These are phyloP conservation scores for Callimorpha dominula DNA, from an alignment of 2,888 invertebrate genomes.

Conservation along the genomic window DNA sequence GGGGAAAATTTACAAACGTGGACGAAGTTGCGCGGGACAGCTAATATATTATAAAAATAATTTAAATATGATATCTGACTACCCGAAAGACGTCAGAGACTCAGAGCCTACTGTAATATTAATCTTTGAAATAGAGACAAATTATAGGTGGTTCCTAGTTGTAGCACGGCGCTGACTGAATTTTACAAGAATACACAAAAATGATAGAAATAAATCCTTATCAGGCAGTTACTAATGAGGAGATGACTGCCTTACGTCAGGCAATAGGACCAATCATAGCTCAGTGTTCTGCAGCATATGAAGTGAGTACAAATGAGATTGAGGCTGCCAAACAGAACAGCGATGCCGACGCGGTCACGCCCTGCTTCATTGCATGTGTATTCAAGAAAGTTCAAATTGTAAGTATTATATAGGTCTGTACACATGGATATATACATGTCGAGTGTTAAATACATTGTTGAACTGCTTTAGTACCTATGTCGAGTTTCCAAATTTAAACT, in stretches of 20 bases:
- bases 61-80: too few species aligned
- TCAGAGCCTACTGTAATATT: too few species aligned
- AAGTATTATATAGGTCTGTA: slow-evolving; percentile 7
- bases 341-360: slow-evolving; percentile 32
- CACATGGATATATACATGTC: neutral
- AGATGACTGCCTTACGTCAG: neutral
- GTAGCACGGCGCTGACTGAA: neutral
- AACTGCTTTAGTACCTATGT: too few species aligned
- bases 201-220: neutral
- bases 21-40: too few species aligned
- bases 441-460: too few species aligned
- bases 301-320: slow-evolving; percentile 39
- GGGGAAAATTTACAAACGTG: too few species aligned
- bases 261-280: neutral
- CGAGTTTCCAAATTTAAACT: too few species aligned
- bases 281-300: slow-evolving; percentile 28
- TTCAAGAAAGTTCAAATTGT: slow-evolving; percentile 35
- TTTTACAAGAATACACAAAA: neutral
- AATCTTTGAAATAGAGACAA: neutral
- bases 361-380: slow-evolving; percentile 45
- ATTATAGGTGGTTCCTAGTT: neutral
- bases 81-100: too few species aligned
- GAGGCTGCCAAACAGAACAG: slow-evolving; percentile 38
- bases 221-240: slow-evolving; percentile 6
- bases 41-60: too few species aligned